phyloP scores from a whole-genome alignment of 1,140 invertebrate genomes.

The Palaemon carinicauda region DNA sequence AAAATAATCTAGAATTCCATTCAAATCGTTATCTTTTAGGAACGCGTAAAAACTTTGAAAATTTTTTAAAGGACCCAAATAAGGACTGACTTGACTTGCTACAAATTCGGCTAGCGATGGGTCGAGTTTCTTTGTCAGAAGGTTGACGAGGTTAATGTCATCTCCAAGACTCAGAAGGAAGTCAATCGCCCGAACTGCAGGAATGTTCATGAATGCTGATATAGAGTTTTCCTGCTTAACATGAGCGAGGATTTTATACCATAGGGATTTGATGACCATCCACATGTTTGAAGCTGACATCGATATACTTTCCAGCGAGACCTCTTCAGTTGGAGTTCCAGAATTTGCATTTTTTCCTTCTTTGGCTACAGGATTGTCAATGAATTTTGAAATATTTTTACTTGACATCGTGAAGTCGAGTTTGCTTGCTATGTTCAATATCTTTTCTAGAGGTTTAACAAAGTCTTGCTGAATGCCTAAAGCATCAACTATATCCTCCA shows the following conservation, averaged over 20 bases:
- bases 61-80: slow-evolving; percentile 7
- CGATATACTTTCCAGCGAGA: too few species aligned
- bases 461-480: too few species aligned
- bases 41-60: slow-evolving; percentile 16
- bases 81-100: slow-evolving; percentile 6
- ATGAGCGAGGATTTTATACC: slow-evolving; percentile 19
- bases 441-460: too few species aligned
- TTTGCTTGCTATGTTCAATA: too few species aligned
- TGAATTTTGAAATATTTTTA: too few species aligned
- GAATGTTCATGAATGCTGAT: slow-evolving; percentile 13
- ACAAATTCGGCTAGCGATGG: slow-evolving; percentile 17
- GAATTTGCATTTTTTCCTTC: too few species aligned
- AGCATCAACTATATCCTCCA: too few species aligned
- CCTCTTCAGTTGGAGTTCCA: too few species aligned
- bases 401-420: too few species aligned
- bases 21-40: background rate
- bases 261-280: slow-evolving; percentile 26
- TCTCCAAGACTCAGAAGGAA: slow-evolving; percentile 25
- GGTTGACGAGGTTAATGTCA: slow-evolving; percentile 20
- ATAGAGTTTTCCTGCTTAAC: slow-evolving; percentile 28
- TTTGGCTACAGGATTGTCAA: too few species aligned
- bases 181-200: slow-evolving; percentile 19
- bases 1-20: slow-evolving; percentile 25
- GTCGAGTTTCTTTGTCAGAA: slow-evolving; percentile 37
- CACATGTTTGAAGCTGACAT: background rate